Base-by-base conservation (phyloP, 2,113 vertebrate genomes). In the Cyrtonyx montezumae region DNA sequence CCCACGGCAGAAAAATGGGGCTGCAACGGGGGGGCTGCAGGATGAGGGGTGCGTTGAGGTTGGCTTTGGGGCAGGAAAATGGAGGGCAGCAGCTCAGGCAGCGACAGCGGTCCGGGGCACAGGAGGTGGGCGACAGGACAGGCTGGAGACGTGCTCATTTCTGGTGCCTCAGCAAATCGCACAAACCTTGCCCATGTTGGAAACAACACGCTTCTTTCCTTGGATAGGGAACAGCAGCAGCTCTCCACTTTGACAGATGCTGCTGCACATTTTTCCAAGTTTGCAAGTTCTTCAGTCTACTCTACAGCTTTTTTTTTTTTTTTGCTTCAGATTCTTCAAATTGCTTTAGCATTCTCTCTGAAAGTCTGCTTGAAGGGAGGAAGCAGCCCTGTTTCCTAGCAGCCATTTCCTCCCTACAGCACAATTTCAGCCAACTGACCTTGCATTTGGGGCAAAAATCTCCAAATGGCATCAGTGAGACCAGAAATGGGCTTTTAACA, bases 401-500 rank as follows among this genome's bases (percentile, higher is more conserved):
- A 69, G 48, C 61, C 2, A 0, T 42, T 65, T 53, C 23, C 51
- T 48, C 36, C 21, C 3, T 55, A 36, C 26, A 28, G 65, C 66
- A 70, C 32, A 18, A 89, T 92, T 81, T 85, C 51, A 78, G 82
- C 30, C 69, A 83, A n/a, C 69, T 91, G 55, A 59, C 2, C 4
- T 21, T 93, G 79, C 11, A 53, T 20, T 75, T 16, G 1, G 22
- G 14, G 32, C 28, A 16, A 18, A 43, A 71, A 88, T 48, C 61
- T 86, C 43, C 58, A 65, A 67, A 17, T 75, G 58, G 51, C 48
- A 84, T 83, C 71, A 90, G 48, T 87, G 85, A 87, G 91, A 92
- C 91, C 90, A 96, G 92, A 95, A 91, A 92, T 93, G 89, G 93
- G 92, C 84, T 88, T 85, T 90, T 53, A 70, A 83, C 63, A 93